Evolutionary conservation across 2,113 vertebrate genomes (phyloP), one percentile per base, ranked within the genome.

Genomic region (Ameiurus melas): DNA sequence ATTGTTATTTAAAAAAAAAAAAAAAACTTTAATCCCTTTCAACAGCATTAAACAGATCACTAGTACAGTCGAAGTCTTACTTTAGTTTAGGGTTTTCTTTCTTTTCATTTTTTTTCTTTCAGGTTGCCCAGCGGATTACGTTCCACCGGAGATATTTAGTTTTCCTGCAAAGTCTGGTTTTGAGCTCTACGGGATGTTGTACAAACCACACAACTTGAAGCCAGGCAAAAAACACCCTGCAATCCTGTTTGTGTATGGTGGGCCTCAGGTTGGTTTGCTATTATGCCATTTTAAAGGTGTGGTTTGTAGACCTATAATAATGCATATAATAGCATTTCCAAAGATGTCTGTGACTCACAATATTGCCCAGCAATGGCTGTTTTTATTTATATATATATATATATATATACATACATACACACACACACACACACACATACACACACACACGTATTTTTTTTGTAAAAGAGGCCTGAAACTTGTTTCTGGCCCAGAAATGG

Each of bases 41-140:
- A 33, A 4, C 3, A 22, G 53, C n/a, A 30, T 58, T 81, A 55
- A 78, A 79, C 77, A 53, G 1, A 13, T n/a, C 47, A 79, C 3
- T 30, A 79, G 53, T n/a, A 79, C 47, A 2, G 14, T 53, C n/a
- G 5, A n/a, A 53, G 5, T 8, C 5, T 53, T 55, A 55, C 1
- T 80, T 79, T 53, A 6, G 5, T 55, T 81, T 79, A 51, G 1
- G 0, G 0, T n/a, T 30, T 71, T 22, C 85, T 71, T 71, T 86
- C 8, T 5, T 16, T 17, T 73, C 83, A 14, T 20, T 75, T 85
- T 90, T 90, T 47, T 89, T 77, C 85, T 16, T 77, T 2, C 93
- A 99, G 98, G 96, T 93, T 99, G 97, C 90, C 98, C 97, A 1
- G 96, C 96, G 0, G 97, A 99, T 94, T 99, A 99, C 33, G 92